Evolutionary conservation across 2,113 vertebrate genomes (phyloP).

Genomic region (Struthidea cinerea): DNA sequence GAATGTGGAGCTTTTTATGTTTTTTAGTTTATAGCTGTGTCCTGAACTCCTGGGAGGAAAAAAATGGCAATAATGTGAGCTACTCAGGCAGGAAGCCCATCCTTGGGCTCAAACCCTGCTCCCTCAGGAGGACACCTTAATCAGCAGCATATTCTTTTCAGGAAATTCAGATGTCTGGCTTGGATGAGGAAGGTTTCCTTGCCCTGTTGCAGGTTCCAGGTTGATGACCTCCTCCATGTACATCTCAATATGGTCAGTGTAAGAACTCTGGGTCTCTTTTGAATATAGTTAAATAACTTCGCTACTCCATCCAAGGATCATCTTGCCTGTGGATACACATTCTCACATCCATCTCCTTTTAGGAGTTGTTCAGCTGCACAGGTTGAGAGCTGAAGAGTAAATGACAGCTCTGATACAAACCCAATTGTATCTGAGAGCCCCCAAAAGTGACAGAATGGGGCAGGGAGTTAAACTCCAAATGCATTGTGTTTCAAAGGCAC

Average conservation of each 20-base stretch:
- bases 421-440: not conserved
- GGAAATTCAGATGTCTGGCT: not conserved
- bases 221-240: not conserved
- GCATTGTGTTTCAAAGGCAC: not conserved
- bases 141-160: not conserved
- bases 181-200: not conserved
- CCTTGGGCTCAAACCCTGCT: not conserved
- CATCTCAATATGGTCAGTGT: not conserved
- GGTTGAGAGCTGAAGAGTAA: not conserved
- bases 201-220: not conserved
- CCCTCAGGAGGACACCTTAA: not conserved
- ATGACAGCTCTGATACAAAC: not conserved
- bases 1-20: not conserved
- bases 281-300: not conserved
- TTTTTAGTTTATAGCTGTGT: not conserved
- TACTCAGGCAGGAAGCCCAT: not conserved
- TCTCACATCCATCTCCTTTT: not conserved
- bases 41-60: not conserved
- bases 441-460: not conserved
- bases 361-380: not conserved
- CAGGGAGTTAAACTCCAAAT: not conserved
- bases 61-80: not conserved
- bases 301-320: not conserved
- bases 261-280: not conserved
- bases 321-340: not conserved